Evolutionary conservation across 2,888 invertebrate genomes (phyloP), one percentile per base, ranked within the genome.

Genomic region (Calameuta pallipes): DNA sequence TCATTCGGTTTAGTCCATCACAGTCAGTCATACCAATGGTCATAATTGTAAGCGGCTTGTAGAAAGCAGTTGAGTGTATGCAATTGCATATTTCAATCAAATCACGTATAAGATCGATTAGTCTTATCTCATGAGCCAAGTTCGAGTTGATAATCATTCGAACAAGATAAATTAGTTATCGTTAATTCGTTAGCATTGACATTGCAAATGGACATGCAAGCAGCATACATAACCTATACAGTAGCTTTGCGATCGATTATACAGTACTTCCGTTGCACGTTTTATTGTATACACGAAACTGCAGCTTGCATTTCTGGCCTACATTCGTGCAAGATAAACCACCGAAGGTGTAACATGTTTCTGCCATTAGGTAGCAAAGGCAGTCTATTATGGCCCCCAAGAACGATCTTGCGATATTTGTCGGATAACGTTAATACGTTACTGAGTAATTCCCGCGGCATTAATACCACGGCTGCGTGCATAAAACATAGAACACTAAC

Each of bases 331-430:
- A 13, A 76, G 68, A 78, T 76, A 74, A 76, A 73, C 79, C 69
- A 71, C 11, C 75, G 75, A 79, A 71, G 71, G 71, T 71, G 30
- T 77, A 80, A 75, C 79, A 77, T 77, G 79, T 79, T 81, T 80
- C 76, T 75, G 80, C 78, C 75, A 80, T 81, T 80, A 81, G 77
- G 75, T 73, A 34, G 74, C 35, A 79, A 75, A 74, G 35, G 33
- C 75, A 73, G 77, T 79, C 41, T 68, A 69, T 76, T 70, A 76
- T 36, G 70, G 71, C 68, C 34, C 36, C 75, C 37, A 35, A 30
- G 41, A 76, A 12, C 71, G 33, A 34, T 56, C 56, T 23, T 15
- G 9, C 23, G 56, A 56, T 56, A 23, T 56, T 56, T 23, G 56
- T 56, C 2, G 56, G 56, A 56, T 56, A 56, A 56, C 56, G 56